phyloP scores from a whole-genome alignment of 2,797 vertebrate species.

The Salmo trutta region DNA sequence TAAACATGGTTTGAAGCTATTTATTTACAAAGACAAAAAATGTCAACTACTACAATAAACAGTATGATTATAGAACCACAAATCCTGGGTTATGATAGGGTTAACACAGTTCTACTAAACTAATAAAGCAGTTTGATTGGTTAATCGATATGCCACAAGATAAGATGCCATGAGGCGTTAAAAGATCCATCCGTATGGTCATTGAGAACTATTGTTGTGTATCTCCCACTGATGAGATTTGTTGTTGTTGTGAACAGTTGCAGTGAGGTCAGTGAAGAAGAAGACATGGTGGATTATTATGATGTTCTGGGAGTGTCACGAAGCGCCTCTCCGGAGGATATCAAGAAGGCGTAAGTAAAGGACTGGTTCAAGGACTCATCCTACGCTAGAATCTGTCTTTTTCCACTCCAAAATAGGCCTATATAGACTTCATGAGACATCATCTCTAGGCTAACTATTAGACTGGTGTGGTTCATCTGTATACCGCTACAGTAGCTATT shows the following conservation, averaged over 20 bases:
- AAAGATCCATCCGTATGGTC: no score
- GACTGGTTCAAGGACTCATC: no score
- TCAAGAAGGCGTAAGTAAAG: slow-evolving; percentile 95
- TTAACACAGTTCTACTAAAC: no score
- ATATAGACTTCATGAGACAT: no score
- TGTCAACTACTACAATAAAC: neutral
- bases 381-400: no score
- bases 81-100: no score
- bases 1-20: neutral
- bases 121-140: no score
- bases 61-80: no score
- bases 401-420: no score
- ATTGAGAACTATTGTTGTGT: neutral
- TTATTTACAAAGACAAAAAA: neutral
- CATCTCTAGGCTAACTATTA: no score
- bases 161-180: no score
- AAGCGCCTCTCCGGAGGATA: slow-evolving; percentile 88
- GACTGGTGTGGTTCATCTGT: neutral
- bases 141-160: no score
- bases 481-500: neutral
- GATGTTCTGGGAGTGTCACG: slow-evolving; percentile 87
- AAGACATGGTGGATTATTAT: slow-evolving; percentile 94
- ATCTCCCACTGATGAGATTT: slow-evolving; percentile 20
- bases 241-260: slow-evolving; percentile 34
- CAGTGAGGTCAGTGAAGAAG: slow-evolving; percentile 17